Conservation (phyloP, 1,140 invertebrate genomes). For the Zaprionus africanus region DNA sequence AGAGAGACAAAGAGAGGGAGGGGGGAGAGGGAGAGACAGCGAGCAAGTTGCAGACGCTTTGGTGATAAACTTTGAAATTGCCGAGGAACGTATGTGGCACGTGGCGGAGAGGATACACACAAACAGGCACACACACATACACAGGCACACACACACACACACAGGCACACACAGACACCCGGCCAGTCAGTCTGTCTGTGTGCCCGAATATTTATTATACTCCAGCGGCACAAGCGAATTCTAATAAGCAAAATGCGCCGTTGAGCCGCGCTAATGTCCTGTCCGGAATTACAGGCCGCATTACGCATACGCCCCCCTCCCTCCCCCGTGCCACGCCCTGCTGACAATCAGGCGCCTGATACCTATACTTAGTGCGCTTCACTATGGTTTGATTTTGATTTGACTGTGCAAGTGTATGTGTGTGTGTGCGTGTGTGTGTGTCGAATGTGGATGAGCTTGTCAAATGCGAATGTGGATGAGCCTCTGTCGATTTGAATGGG, state of each 20-base stretch:
- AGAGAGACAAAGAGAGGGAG: conserved; percentile 31
- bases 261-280: conserved; percentile 68
- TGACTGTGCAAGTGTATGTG: neutral
- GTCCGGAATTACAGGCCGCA: conserved; percentile 61
- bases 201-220: conserved; percentile 74
- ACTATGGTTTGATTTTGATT: conserved; percentile 7
- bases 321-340: neutral
- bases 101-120: conserved; percentile 4
- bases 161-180: neutral
- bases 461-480: neutral
- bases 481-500: neutral
- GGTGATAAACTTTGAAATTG: conserved; percentile 82
- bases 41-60: conserved; percentile 73
- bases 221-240: conserved; percentile 80
- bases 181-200: conserved; percentile 2
- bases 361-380: conserved; percentile 42
- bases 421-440: neutral
- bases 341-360: conserved; percentile 31
- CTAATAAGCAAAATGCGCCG: conserved; percentile 78
- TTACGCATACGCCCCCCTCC: conserved; percentile 38
- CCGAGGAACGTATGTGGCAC: conserved; percentile 38
- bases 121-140: neutral
- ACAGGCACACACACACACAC: neutral
- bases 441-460: neutral
- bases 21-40: conserved; percentile 29